Evolutionary conservation across 1,140 invertebrate species (phyloP), one percentile per base, ranked within the genome.

Genomic region (Dreissena polymorpha): DNA sequence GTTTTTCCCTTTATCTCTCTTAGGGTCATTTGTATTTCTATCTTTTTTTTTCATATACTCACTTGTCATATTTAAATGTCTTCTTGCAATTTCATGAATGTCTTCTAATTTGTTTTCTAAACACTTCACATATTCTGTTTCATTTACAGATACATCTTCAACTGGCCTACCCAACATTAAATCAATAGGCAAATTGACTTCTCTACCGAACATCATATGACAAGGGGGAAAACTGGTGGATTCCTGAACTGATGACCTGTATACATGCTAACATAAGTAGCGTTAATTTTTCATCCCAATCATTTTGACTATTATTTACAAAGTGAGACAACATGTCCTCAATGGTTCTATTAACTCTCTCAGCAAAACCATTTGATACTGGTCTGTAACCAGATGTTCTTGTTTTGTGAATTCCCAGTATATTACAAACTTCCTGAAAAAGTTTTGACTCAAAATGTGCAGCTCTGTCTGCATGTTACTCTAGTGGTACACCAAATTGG

Each of bases 381-480:
- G 14, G 25, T 6, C 68, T 6, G 25, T 29, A 23, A 29, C 25
- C 68, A 16, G 25, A 29, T 70, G 68, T 85, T 74, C 74, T 55
- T n/a, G 60, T 13, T n/a, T n/a, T n/a, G n/a, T n/a, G n/a, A n/a
- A n/a, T n/a, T n/a, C n/a, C n/a, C n/a, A n/a, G n/a, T n/a, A 75
- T 18, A n/a, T 82, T 21, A 69, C 87, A 86, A 10, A 87, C 23
- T 49, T 83, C 78, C 23, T 80, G 25, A 29, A 88, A 85, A 16
- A 89, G 23, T 23, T 65, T 49, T 13, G 85, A 86, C 60, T 84
- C 75, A 69, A 89, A 86, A 39, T 88, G 60, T 27, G 80, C 69
- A n/a, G 91, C 93, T 84, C 91, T 21, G 39, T 77, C 64, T 16
- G 39, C 16, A 25, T 10, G 18, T 67, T 12, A 12, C 39, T 29